Base-by-base conservation (phyloP, 1,140 invertebrate genomes). In the Meteorus sp. region DNA sequence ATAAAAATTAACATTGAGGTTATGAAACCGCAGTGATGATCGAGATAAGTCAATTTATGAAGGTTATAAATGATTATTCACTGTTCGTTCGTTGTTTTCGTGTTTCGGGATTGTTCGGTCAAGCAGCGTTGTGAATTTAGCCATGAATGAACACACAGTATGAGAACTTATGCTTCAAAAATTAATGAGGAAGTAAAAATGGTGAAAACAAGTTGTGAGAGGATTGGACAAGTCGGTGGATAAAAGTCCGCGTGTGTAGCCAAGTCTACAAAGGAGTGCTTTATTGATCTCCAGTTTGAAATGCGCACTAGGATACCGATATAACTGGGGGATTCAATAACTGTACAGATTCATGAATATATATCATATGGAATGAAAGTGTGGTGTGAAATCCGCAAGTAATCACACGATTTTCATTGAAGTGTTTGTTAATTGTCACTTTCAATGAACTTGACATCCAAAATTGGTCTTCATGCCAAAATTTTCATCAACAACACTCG, bases 211-310 rank as follows among this genome's bases (percentile, higher is more conserved):
- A 25, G 31, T 37, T 37, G 51, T 62, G 61, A 69, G 67, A 66
- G 65, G 66, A 69, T 75, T 70, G 72, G 63, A 68, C 70, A 71
- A 76, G 74, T 71, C 74, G 71, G 72, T 74, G 71, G 39, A n/a
- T n/a, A n/a, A n/a, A n/a, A n/a, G n/a, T n/a, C 70, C 66, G 66
- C 70, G 76, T 69, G 71, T 75, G 70, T 72, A 75, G 72, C 54
- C 68, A 75, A 76, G 75, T 76, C 74, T 77, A 77, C 76, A 77
- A 78, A 78, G 74, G 74, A 75, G 72, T 75, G 73, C 76, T 77
- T 78, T 77, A 78, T 77, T 78, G 76, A 78, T 78, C 76, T 78
- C n/a, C 71, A 71, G 75, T 76, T 78, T 74, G 74, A n/a, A 76
- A 74, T 73, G 71, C 73, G 71, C 72, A 72, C 74, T 75, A 76